Conservation (phyloP, 2,888 invertebrate genomes). For the Orthonevra nobilis region DNA sequence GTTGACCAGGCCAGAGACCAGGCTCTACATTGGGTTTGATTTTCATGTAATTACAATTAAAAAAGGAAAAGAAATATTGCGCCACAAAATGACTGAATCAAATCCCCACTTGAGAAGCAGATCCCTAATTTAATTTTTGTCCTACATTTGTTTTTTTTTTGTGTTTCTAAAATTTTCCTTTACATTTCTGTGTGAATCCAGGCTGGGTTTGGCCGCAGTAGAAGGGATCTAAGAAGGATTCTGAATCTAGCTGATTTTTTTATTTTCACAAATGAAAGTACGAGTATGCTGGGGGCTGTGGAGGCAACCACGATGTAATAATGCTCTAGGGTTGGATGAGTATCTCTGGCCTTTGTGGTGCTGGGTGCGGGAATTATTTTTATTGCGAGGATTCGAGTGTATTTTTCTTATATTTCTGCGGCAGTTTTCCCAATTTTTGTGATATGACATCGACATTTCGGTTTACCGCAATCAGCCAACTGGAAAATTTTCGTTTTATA, state of each 20-base stretch:
- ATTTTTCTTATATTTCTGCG: neutral
- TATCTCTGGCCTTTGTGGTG: neutral
- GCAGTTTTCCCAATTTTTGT: conserved; percentile 18
- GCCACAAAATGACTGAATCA: conserved; percentile 10
- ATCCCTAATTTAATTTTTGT: conserved; percentile 26
- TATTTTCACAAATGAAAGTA: neutral
- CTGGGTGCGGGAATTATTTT: conserved; percentile 14
- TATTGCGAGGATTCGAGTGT: conserved; percentile 26
- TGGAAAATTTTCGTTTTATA: conserved; percentile 63
- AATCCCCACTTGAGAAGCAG: conserved; percentile 1
- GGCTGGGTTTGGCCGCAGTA: too few species aligned
- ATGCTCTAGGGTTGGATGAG: neutral
- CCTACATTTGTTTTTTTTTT: too few species aligned
- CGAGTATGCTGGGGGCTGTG: neutral
- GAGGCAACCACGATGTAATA: conserved; percentile 7
- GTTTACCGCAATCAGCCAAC: conserved; percentile 46
- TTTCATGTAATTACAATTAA: conserved; percentile 1
- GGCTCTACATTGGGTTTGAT: too few species aligned
- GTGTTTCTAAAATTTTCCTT: too few species aligned
- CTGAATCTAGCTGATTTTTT: neutral
- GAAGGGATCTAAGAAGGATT: conserved; percentile 11
- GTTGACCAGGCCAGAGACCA: too few species aligned
- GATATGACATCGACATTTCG: conserved; percentile 42
- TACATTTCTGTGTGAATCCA: neutral
- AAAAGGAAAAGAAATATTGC: neutral